phyloP scores from a whole-genome alignment of 2,888 invertebrate genomes.

The Hartigia nigra region DNA sequence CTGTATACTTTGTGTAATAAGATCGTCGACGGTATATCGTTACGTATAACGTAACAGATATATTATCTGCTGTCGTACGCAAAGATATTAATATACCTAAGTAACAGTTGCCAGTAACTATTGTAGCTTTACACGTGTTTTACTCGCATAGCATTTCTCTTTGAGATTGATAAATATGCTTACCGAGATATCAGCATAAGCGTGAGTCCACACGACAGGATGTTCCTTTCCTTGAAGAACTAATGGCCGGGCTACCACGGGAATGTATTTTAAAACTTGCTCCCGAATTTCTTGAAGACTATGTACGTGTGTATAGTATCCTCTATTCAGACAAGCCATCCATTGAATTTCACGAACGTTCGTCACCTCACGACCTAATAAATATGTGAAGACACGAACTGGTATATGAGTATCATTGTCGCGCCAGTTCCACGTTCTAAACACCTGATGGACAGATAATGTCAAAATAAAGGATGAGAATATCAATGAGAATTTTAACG shows the following conservation, averaged over 20 bases:
- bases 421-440: conserved; percentile 83
- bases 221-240: conserved; percentile 80
- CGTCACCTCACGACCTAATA: conserved; percentile 93
- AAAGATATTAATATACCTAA: background rate
- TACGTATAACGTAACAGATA: background rate
- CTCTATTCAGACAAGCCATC: conserved; percentile 96
- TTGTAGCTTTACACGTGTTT: background rate
- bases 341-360: conserved; percentile 89
- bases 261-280: conserved; percentile 95
- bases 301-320: conserved; percentile 94
- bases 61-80: background rate
- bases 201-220: conserved; percentile 94
- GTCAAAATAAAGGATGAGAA: background rate
- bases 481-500: background rate
- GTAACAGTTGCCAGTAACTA: background rate
- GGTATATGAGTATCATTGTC: conserved; percentile 78
- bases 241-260: conserved; percentile 89
- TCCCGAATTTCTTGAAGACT: conserved; percentile 96
- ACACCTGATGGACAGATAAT: conserved; percentile 67
- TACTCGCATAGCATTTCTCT: background rate
- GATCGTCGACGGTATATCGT: background rate
- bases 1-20: background rate
- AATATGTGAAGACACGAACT: conserved; percentile 94
- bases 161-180: conserved; percentile 33
- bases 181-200: conserved; percentile 89